These are phyloP conservation scores for Cinara cedri DNA, from an alignment of 2,888 invertebrate species.

Conservation along the genomic window DNA sequence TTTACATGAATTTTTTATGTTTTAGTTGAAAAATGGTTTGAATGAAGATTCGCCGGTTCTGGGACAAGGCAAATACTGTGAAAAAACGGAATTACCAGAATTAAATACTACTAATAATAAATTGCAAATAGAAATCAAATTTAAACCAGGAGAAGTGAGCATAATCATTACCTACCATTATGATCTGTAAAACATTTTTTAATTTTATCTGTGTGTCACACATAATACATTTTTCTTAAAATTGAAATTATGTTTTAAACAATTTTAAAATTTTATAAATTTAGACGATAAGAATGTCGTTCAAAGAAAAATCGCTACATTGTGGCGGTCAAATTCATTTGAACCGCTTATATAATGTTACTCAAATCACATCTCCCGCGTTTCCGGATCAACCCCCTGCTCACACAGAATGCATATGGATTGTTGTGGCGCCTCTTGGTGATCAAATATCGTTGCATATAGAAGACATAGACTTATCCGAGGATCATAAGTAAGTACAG, in stretches of 20 bases:
- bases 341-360: slow-evolving; percentile 63
- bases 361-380: slow-evolving; percentile 76
- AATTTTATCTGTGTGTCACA: too few species aligned
- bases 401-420: slow-evolving; percentile 84
- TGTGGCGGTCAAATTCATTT: slow-evolving; percentile 74
- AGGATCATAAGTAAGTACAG: neutral
- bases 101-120: slow-evolving; percentile 72
- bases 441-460: slow-evolving; percentile 16
- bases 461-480: slow-evolving; percentile 57
- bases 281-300: slow-evolving; percentile 65
- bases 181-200: neutral
- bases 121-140: neutral
- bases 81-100: slow-evolving; percentile 63
- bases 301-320: slow-evolving; percentile 69
- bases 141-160: slow-evolving; percentile 7
- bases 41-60: slow-evolving; percentile 74
- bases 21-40: slow-evolving; percentile 77
- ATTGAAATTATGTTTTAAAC: too few species aligned
- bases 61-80: slow-evolving; percentile 77
- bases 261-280: neutral
- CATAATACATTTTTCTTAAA: too few species aligned
- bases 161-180: too few species aligned
- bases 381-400: slow-evolving; percentile 81
- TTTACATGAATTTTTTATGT: slow-evolving; percentile 57
- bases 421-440: slow-evolving; percentile 70